Conservation (phyloP, 2,888 invertebrate species). For the Lymantria dispar region DNA sequence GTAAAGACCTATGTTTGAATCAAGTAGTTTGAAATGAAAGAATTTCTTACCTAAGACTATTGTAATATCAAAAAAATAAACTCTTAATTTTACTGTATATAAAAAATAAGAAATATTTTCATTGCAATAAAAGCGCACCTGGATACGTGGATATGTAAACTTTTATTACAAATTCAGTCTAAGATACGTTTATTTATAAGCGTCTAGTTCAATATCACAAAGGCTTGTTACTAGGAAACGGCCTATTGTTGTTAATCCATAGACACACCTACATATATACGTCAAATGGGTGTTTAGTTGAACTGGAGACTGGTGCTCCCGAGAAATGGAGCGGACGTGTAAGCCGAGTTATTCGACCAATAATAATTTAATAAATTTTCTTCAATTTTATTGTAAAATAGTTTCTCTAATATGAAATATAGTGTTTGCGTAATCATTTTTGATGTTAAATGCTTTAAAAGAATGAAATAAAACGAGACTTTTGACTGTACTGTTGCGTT, state of each 20-base stretch:
- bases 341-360: constrained; percentile 25
- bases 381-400: constrained; percentile 14
- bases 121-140: constrained; percentile 1
- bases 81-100: too few relatives aligned
- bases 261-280: constrained; percentile 57
- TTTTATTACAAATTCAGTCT: constrained; percentile 24
- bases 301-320: constrained; percentile 53
- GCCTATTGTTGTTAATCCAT: constrained; percentile 70
- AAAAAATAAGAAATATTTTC: neutral
- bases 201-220: constrained; percentile 61
- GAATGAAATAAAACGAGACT: too few relatives aligned
- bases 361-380: constrained; percentile 16
- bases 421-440: too few relatives aligned
- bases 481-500: too few relatives aligned
- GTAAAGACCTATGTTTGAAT: too few relatives aligned
- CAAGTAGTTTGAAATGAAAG: too few relatives aligned
- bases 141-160: constrained; percentile 6
- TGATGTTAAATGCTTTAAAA: too few relatives aligned
- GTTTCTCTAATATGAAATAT: neutral
- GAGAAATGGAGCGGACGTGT: constrained; percentile 49
- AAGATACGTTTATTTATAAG: constrained; percentile 27
- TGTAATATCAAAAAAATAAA: neutral
- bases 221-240: constrained; percentile 70
- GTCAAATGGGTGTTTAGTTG: constrained; percentile 62
- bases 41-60: neutral